A percentile compares a stretch with the other conserved stretches of the same genome.
Conservation (phyloP, 2,888 invertebrate species). For the Ypsolopha scabrella region DNA sequence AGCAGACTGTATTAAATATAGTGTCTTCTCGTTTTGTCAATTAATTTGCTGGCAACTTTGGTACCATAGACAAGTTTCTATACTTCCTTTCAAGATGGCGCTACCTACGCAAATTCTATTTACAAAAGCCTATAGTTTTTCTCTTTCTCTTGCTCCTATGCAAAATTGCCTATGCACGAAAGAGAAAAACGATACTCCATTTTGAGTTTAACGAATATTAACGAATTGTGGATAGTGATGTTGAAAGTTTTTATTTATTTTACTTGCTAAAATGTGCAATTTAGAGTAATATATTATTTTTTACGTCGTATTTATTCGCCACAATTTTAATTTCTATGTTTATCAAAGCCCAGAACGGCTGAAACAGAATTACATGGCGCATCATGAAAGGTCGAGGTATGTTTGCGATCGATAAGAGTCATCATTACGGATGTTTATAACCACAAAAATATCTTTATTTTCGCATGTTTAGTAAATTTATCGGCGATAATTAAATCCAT, state of each 20-base stretch:
- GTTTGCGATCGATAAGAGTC: constrained; percentile 60
- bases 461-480: not conserved
- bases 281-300: constrained; percentile 15
- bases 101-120: constrained; percentile 30
- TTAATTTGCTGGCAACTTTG: constrained; percentile 20
- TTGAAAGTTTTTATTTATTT: constrained; percentile 43
- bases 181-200: constrained; percentile 28
- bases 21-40: not conserved
- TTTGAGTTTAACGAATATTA: constrained; percentile 66
- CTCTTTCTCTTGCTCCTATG: constrained; percentile 30
- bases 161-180: constrained; percentile 11
- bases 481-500: too few species aligned
- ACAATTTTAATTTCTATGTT: constrained; percentile 17
- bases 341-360: constrained; percentile 5
- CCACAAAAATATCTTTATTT: constrained; percentile 20
- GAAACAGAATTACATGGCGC: constrained; percentile 30
- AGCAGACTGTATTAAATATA: too few species aligned
- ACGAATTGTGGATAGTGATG: constrained; percentile 59
- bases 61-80: constrained; percentile 28
- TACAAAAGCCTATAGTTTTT: constrained; percentile 21
- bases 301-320: constrained; percentile 6
- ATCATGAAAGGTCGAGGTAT: constrained; percentile 54
- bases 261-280: constrained; percentile 37
- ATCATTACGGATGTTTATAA: constrained; percentile 35
- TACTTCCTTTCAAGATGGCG: constrained; percentile 43